A percentile compares a stretch with the other conserved stretches of the same genome.
Evolutionary conservation across 2,888 invertebrate species (phyloP).

Genomic region (Drosophila gaucha): DNA sequence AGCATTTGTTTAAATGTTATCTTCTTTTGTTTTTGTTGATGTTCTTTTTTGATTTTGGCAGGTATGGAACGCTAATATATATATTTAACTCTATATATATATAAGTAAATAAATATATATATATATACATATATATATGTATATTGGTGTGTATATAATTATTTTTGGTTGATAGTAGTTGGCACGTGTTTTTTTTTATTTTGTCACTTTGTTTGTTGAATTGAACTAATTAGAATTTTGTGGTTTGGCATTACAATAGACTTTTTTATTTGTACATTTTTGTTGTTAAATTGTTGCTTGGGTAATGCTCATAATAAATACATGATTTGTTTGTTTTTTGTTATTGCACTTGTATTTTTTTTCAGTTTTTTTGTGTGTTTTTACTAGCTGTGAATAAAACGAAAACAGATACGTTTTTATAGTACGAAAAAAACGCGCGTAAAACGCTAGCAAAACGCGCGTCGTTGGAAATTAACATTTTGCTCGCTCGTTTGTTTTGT

Average conservation of each 20-base stretch:
- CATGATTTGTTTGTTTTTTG: constrained; percentile 25
- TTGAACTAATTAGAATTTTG: constrained; percentile 22
- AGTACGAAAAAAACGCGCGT: neutral
- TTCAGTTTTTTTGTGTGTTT: constrained; percentile 7
- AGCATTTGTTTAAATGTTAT: constrained; percentile 18
- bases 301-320: constrained; percentile 40
- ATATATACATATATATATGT: constrained; percentile 11
- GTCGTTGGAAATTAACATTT: constrained; percentile 36
- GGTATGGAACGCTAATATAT: neutral
- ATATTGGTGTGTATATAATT: constrained; percentile 30
- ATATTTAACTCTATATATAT: constrained; percentile 15
- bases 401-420: constrained; percentile 10
- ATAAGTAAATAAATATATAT: constrained; percentile 3
- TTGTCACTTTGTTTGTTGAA: constrained; percentile 22
- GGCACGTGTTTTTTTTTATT: constrained; percentile 29
- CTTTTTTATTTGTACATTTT: constrained; percentile 26
- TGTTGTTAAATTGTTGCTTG: constrained; percentile 7
- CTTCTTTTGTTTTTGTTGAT: constrained; percentile 8
- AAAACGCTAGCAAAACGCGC: constrained; percentile 23
- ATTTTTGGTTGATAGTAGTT: constrained; percentile 34
- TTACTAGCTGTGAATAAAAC: constrained; percentile 31
- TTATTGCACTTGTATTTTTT: constrained; percentile 17
- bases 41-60: neutral
- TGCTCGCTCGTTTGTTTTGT: constrained; percentile 49
- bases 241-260: constrained; percentile 22